Base-by-base conservation (phyloP, 1,140 invertebrate genomes). In the Drosophila erecta region DNA sequence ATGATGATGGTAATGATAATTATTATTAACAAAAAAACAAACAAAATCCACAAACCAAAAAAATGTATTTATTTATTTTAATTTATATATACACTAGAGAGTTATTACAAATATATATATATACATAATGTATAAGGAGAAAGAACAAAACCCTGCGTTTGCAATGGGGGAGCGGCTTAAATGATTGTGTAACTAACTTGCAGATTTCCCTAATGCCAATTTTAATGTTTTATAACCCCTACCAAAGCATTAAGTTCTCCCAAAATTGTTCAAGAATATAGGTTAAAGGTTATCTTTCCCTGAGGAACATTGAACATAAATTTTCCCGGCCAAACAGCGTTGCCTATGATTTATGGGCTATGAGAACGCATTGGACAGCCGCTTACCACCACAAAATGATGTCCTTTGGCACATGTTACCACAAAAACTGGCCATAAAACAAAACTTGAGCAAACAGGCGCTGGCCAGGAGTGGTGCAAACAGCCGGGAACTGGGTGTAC, bases 61-160 rank as follows among this genome's bases (percentile, higher is more conserved):
- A 87, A 89, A 86, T 86, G 81, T 86, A 86, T 87, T 87, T 87
- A 87, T 87, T 87, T 87, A 87, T 87, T 87, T 87, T 87, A 87
- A 87, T 87, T 87, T 87, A 87, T 87, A 87, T 87, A 87, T 87
- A 87, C 83, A 87, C 83, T 87, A 87, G 83, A 86, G 83, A 86
- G 83, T 86, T 86, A 86, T 86, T 86, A 86, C 75, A 86, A 86
- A 86, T 85, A 86, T 87, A 86, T 86, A 84, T 84, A 76, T 76
- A 76, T 61, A 86, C 86, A 81, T 86, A 86, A 87, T 86, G 79
- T 83, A 87, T 86, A 86, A 86, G 83, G 69, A 74, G 60, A 85
- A 87, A 73, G 65, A 81, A 73, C 44, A 70, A 43, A 50, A 22
- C 4, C 1, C 2, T 20, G 24, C 12, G n/a, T 59, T 76, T 55